phyloP scores from a whole-genome alignment of 1,140 invertebrate genomes.

The Rhyzopertha dominica region DNA sequence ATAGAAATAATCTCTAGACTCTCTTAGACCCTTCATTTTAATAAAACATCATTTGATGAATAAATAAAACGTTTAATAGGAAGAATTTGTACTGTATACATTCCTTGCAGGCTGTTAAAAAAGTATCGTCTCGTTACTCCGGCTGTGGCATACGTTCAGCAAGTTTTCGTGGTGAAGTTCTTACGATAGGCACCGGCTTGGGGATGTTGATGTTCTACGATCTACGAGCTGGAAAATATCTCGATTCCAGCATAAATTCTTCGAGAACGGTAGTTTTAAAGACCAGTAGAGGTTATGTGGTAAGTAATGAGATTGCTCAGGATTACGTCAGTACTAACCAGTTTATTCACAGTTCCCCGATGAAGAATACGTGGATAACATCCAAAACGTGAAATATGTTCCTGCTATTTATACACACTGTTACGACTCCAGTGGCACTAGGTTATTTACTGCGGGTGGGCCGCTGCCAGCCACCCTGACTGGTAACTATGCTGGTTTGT shows the following conservation, averaged over 20 bases:
- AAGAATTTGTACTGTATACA: too few relatives aligned
- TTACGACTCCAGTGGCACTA: constrained; percentile 85
- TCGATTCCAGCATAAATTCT: constrained; percentile 85
- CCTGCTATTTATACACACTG: constrained; percentile 95
- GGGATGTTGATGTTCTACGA: constrained; percentile 94
- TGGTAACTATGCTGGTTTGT: constrained; percentile 73
- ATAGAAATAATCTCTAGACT: too few relatives aligned
- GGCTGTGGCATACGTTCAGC: constrained; percentile 85
- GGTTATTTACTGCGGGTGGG: constrained; percentile 90
- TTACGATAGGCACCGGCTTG: constrained; percentile 90
- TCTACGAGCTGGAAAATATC: constrained; percentile 81
- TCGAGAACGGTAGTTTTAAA: constrained; percentile 83
- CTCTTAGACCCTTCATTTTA: too few relatives aligned
- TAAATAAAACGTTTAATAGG: too few relatives aligned
- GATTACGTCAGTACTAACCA: constrained; percentile 6
- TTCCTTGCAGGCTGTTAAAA: constrained; percentile 53
- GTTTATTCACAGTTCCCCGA: constrained; percentile 65
- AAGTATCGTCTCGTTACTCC: constrained; percentile 69
- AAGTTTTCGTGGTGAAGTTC: constrained; percentile 81
- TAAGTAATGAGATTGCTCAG: constrained; percentile 48
- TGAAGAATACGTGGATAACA: constrained; percentile 72
- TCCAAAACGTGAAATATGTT: constrained; percentile 80
- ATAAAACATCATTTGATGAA: too few relatives aligned
- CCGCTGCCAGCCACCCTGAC: constrained; percentile 84
- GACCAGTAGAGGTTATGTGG: constrained; percentile 85